Evolutionary conservation across 2,113 vertebrate species (phyloP), one percentile per base, ranked within the genome.

Genomic region (Epinephelus fuscoguttatus): DNA sequence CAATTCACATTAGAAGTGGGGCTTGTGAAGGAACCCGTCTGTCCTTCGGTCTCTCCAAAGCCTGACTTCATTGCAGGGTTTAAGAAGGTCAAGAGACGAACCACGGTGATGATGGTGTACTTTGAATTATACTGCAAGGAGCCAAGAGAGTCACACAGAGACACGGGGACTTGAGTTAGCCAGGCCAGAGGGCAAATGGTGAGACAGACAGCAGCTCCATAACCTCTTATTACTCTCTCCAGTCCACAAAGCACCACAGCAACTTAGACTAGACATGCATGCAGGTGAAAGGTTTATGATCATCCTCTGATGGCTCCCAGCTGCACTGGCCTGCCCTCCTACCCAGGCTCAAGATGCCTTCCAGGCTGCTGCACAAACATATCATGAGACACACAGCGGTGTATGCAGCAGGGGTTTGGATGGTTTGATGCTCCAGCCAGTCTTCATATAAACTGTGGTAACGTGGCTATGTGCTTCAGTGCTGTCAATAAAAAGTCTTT

Each of bases 401-500:
- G 57, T 49, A 15, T 1, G 72, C 63, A 75, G 66, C 90, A 66
- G 45, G 27, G 42, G 33, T 75, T 70, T 27, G 17, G 33, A 37
- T 71, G 7, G 14, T 8, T n/a, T 40, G 42, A 45, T n/a, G 53
- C 70, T 59, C 13, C 56, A 3, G 2, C 49, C 42, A 66, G 30
- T 11, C 60, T 59, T 25, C 60, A 25, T 70, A 70, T 81, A 82
- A 84, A 78, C 82, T 23, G 71, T 27, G 84, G 55, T 67, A 55
- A 61, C n/a, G 64, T 66, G 60, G 64, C 37, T 53, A 40, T 21
- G 83, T 25, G 71, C 56, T 66, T n/a, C 71, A 23, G 57, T 30
- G 78, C 59, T 87, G 84, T 90, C 90, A 89, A 71, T 81, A 64
- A 79, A 59, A 59, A 27, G 23, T 19, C 79, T 88, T 90, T 90